These are phyloP conservation scores for Syngnathus rostellatus DNA, from an alignment of 2,797 vertebrate genomes.

Conservation along the genomic window DNA sequence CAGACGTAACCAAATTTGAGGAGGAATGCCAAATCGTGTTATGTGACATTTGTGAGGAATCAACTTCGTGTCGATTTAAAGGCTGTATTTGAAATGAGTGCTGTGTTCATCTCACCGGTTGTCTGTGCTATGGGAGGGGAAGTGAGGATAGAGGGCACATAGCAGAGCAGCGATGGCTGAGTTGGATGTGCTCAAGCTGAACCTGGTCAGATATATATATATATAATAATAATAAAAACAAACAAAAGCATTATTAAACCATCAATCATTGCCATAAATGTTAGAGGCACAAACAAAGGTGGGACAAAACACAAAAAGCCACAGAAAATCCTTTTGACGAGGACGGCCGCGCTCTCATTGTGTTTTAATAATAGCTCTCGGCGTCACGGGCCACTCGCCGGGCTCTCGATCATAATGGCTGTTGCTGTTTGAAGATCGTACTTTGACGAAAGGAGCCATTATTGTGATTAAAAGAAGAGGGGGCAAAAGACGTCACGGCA, in stretches of 20 bases:
- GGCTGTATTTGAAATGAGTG: not conserved
- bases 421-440: conserved; percentile 19
- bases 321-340: not conserved
- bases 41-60: not conserved
- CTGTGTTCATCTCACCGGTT: conserved; percentile 76
- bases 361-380: conserved; percentile 15
- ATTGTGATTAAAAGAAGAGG: conserved; percentile 8
- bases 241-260: not conserved
- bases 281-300: not conserved
- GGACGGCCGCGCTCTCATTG: not conserved
- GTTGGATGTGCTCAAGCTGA: conserved; percentile 91
- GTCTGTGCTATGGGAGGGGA: conserved; percentile 94
- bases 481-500: not conserved
- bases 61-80: too few species aligned
- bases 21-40: not conserved
- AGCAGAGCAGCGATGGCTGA: conserved; percentile 93
- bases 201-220: conserved; percentile 59
- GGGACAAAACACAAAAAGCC: not conserved
- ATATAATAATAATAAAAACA: not conserved
- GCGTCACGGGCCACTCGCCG: conserved; percentile 19
- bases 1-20: not conserved
- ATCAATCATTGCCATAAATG: not conserved
- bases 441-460: conserved; percentile 36
- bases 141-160: conserved; percentile 94
- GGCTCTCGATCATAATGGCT: conserved; percentile 40